Conservation (phyloP, 1,140 invertebrate genomes). For the Pseudomyrmex dendroicus region DNA sequence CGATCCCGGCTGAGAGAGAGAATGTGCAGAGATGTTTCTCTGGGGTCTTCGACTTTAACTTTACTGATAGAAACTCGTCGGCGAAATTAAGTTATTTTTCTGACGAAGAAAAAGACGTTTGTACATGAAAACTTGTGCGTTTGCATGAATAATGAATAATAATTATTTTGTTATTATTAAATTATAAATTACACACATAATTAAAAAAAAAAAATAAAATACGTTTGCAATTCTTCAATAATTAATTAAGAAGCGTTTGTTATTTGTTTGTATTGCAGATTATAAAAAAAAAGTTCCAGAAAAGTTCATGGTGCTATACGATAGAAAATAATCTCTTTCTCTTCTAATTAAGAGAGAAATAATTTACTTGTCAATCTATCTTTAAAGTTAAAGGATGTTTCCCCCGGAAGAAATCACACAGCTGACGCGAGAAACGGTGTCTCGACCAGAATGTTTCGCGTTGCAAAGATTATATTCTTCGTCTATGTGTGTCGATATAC, state of each 20-base stretch:
- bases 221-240: neutral
- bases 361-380: neutral
- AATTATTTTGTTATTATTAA: neutral
- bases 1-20: constrained; percentile 41
- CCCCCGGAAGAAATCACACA: constrained; percentile 20
- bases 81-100: neutral
- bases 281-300: neutral
- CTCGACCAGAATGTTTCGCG: constrained; percentile 34
- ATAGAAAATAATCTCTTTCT: no score
- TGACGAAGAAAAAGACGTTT: neutral
- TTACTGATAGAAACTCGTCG: constrained; percentile 3
- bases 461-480: constrained; percentile 49
- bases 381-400: constrained; percentile 9
- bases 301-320: neutral
- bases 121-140: no score
- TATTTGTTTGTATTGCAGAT: neutral
- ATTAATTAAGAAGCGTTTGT: neutral
- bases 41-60: constrained; percentile 15
- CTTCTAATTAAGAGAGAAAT: neutral
- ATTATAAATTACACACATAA: neutral
- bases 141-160: no score
- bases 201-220: neutral
- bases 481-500: constrained; percentile 52
- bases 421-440: constrained; percentile 36
- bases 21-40: constrained; percentile 10